phyloP scores from a whole-genome alignment of 2,888 invertebrate genomes.

The Aphodius sticticus region DNA sequence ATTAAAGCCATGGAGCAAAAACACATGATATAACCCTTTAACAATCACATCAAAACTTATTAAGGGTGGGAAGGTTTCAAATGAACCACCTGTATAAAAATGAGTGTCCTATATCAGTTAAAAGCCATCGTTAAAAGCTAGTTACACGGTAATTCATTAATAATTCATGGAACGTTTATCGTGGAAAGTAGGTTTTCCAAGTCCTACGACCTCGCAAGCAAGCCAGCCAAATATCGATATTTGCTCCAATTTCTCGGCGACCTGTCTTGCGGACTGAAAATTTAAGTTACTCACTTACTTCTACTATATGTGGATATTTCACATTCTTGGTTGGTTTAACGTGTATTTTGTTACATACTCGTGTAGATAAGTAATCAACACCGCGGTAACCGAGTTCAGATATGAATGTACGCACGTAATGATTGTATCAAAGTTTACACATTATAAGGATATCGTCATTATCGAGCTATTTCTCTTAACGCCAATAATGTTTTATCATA shows the following conservation, averaged over 20 bases:
- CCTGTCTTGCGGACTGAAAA: neutral
- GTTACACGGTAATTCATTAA: neutral
- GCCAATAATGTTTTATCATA: too few relatives aligned
- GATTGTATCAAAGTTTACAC: too few relatives aligned
- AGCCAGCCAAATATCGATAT: neutral
- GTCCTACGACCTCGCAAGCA: neutral
- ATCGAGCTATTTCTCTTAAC: too few relatives aligned
- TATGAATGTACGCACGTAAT: too few relatives aligned
- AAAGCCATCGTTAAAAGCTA: neutral
- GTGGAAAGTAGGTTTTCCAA: neutral
- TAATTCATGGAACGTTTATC: constrained; percentile 4
- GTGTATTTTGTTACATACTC: neutral
- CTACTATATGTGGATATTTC: neutral
- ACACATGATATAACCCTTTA: too few relatives aligned
- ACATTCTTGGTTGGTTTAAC: neutral
- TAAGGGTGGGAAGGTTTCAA: too few relatives aligned
- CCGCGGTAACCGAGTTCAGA: neutral
- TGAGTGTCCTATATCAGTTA: neutral
- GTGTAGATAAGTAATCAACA: neutral
- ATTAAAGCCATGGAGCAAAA: too few relatives aligned
- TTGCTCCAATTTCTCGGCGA: neutral
- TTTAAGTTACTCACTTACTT: neutral
- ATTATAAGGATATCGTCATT: too few relatives aligned
- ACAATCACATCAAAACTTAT: too few relatives aligned
- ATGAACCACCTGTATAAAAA: neutral